Evolutionary conservation across 2,113 vertebrate genomes (phyloP).

Genomic region (Egretta garzetta): DNA sequence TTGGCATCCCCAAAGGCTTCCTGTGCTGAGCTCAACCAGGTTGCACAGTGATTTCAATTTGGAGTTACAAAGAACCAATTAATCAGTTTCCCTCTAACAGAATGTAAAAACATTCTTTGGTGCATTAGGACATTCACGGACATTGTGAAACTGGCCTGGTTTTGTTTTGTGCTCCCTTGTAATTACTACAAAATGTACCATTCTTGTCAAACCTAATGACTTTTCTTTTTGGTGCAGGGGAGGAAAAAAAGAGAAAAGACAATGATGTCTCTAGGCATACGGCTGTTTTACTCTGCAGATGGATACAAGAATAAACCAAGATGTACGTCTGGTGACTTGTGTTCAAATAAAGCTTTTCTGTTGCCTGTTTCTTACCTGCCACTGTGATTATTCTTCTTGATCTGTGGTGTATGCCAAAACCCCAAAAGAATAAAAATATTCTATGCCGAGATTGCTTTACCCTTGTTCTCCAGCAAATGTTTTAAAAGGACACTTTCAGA

Average conservation of each 20-base stretch:
- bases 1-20: constrained; percentile 63
- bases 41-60: constrained; percentile 77
- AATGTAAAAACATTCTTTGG: constrained; percentile 72
- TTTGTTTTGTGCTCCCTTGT: constrained; percentile 76
- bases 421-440: constrained; percentile 9
- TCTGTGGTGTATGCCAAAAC: background rate
- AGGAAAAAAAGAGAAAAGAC: background rate
- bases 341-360: constrained; percentile 10
- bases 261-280: constrained; percentile 40
- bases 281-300: constrained; percentile 4
- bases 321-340: background rate
- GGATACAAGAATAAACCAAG: constrained; percentile 16
- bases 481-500: constrained; percentile 5
- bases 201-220: constrained; percentile 68
- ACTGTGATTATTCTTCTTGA: constrained; percentile 17
- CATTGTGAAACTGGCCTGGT: constrained; percentile 50
- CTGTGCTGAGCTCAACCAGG: constrained; percentile 70
- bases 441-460: background rate
- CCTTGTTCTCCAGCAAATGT: background rate
- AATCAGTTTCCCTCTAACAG: constrained; percentile 73
- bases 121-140: constrained; percentile 69
- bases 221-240: background rate
- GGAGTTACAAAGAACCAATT: constrained; percentile 84
- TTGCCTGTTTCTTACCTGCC: background rate
- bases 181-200: constrained; percentile 81